These are phyloP conservation scores for Hylomyscus alleni DNA, from an alignment of 2,797 vertebrate species.

Conservation along the genomic window DNA sequence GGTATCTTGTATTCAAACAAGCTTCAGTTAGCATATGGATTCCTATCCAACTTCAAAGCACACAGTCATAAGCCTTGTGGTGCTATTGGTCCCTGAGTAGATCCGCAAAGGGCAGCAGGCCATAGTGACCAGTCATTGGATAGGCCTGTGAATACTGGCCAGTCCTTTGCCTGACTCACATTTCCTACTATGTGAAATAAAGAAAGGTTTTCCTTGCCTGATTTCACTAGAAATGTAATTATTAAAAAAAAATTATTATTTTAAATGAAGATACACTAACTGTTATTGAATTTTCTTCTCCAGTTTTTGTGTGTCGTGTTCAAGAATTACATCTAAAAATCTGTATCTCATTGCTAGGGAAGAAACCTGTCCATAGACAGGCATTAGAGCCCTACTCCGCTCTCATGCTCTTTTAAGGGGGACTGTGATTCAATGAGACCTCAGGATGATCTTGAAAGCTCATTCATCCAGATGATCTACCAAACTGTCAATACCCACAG, in stretches of 20 bases:
- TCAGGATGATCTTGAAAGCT: background rate
- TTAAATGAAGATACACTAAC: background rate
- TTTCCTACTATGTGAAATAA: background rate
- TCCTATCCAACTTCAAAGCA: background rate
- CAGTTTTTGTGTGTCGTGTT: background rate
- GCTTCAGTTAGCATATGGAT: background rate
- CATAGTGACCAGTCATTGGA: background rate
- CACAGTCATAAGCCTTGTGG: background rate
- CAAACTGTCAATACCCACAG: background rate
- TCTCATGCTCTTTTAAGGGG: background rate
- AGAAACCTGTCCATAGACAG: background rate
- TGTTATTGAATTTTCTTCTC: background rate
- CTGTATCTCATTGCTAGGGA: background rate
- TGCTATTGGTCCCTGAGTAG: background rate
- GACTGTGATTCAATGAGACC: background rate
- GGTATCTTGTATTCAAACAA: background rate
- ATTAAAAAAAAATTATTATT: background rate
- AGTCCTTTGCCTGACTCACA: background rate
- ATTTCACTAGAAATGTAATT: background rate
- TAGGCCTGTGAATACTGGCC: background rate
- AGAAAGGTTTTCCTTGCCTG: background rate
- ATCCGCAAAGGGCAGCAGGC: fast-evolving
- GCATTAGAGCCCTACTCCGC: background rate
- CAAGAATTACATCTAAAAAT: background rate
- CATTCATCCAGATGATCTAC: background rate